Conservation (phyloP, 2,888 invertebrate genomes). For the Galeruca laticollis region DNA sequence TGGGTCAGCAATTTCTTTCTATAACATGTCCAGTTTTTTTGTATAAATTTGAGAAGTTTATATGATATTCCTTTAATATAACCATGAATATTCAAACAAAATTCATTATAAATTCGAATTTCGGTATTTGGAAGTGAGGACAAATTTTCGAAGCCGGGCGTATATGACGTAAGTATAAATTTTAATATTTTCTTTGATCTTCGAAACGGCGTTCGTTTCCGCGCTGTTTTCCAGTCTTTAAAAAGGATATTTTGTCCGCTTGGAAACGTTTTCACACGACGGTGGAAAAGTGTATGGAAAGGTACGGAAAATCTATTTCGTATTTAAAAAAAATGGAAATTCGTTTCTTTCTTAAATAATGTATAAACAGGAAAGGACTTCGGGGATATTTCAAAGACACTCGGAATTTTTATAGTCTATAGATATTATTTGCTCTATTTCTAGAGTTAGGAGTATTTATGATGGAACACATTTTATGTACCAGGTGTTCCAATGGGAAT, state of each 20-base stretch:
- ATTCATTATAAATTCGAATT: not conserved
- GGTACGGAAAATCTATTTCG: constrained; percentile 28
- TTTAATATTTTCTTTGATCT: constrained; percentile 38
- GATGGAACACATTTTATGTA: no score
- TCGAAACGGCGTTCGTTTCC: constrained; percentile 29
- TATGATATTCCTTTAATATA: no score
- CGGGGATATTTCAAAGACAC: not conserved
- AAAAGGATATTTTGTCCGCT: constrained; percentile 14
- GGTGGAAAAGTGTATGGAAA: constrained; percentile 12
- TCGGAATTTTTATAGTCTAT: not conserved
- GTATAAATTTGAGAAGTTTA: no score
- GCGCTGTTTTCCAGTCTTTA: constrained; percentile 24
- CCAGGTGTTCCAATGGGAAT: no score
- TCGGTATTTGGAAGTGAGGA: not conserved
- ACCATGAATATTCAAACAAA: not conserved
- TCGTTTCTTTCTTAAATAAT: constrained; percentile 51
- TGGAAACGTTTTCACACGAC: constrained; percentile 15
- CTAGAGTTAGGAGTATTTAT: no score
- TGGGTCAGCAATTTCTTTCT: no score
- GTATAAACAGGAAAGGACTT: constrained; percentile 18
- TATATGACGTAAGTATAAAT: constrained; percentile 24
- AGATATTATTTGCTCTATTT: no score
- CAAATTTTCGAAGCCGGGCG: constrained; percentile 3
- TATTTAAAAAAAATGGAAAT: constrained; percentile 27
- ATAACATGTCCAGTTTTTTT: no score